These are phyloP conservation scores for Geococcyx californianus DNA, from an alignment of 2,113 vertebrate genomes.

Conservation along the genomic window DNA sequence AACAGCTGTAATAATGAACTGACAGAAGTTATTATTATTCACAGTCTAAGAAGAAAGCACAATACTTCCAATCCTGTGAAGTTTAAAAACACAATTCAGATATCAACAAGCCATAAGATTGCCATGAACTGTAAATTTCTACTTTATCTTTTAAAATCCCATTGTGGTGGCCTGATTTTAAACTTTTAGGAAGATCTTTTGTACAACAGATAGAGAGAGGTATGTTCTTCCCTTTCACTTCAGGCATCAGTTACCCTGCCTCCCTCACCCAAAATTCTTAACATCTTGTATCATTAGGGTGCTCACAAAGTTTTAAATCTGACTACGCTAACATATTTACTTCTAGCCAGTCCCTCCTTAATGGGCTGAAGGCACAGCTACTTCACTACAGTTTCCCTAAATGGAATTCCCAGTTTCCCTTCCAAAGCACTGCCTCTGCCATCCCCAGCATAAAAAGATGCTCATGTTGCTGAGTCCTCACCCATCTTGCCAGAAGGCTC, in stretches of 20 bases:
- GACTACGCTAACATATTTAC: background rate
- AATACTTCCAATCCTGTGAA: background rate
- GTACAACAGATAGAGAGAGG: background rate
- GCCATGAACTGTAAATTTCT: background rate
- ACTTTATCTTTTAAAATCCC: background rate
- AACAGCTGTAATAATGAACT: slow-evolving; percentile 1
- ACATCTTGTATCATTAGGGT: background rate
- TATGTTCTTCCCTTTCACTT: background rate
- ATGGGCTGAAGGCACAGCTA: background rate
- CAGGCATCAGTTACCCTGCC: background rate
- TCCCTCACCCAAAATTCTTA: background rate
- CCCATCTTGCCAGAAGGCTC: background rate
- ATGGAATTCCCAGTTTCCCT: background rate
- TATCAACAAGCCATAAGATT: background rate
- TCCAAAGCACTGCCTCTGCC: background rate
- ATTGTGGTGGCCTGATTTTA: background rate
- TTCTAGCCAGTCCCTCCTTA: background rate
- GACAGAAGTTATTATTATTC: background rate
- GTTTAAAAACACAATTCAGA: background rate
- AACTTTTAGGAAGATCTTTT: background rate
- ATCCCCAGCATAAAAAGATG: background rate
- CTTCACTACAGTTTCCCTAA: background rate
- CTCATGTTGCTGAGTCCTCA: background rate
- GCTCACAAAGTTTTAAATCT: background rate
- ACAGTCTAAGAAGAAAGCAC: background rate